phyloP scores from a whole-genome alignment of 2,113 vertebrate species.

The Herpetotheres cachinnans region DNA sequence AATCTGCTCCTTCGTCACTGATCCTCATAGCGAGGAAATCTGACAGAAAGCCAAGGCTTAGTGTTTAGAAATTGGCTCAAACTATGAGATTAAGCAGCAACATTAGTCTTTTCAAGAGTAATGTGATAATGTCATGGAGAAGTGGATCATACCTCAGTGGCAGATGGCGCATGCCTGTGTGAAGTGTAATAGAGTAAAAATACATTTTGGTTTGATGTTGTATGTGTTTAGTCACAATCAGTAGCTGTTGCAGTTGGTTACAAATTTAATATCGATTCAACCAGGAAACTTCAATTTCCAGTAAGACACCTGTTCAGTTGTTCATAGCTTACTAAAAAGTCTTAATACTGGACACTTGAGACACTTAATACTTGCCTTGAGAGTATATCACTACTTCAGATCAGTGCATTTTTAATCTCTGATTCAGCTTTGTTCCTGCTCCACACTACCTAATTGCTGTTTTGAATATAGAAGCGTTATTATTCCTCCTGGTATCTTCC shows the following conservation, averaged over 20 bases:
- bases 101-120: constrained; percentile 45
- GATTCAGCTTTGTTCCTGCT: not conserved
- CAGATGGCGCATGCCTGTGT: constrained; percentile 33
- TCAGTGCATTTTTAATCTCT: not conserved
- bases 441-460: not conserved
- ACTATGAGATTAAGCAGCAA: constrained; percentile 27
- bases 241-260: not conserved
- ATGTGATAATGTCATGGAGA: constrained; percentile 49
- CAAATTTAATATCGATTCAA: not conserved
- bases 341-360: not conserved
- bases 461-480: not conserved
- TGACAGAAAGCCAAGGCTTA: constrained; percentile 1
- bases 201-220: not conserved
- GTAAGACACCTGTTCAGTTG: not conserved
- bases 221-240: not conserved
- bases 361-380: not conserved
- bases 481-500: not conserved
- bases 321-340: not conserved
- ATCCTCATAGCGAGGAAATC: not conserved
- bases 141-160: not conserved
- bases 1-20: not conserved
- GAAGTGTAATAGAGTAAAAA: constrained; percentile 36
- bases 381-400: not conserved
- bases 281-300: not conserved
- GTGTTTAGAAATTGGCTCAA: constrained; percentile 36